Conservation (phyloP, 2,113 vertebrate species). For the Ondatra zibethicus region DNA sequence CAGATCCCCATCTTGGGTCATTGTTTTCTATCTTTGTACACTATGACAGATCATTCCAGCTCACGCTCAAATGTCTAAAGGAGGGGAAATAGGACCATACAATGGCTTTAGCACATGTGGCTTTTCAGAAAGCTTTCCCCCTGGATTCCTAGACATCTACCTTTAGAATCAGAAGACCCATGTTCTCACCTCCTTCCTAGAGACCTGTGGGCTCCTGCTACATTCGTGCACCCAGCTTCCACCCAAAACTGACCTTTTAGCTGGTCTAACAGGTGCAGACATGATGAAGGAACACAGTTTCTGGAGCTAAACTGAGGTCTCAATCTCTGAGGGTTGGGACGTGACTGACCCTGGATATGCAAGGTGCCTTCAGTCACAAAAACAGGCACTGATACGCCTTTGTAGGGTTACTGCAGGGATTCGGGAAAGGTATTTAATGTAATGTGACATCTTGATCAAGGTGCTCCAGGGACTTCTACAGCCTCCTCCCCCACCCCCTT, state of each 20-base stretch:
- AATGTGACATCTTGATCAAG: background rate
- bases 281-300: background rate
- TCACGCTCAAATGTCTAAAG: background rate
- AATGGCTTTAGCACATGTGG: background rate
- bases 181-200: rapidly evolving
- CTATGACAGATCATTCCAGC: background rate
- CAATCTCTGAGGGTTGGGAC: background rate
- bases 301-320: background rate
- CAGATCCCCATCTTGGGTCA: background rate
- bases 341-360: background rate
- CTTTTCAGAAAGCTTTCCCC: background rate
- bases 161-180: too few relatives aligned
- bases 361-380: background rate
- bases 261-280: background rate
- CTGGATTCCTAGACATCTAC: background rate
- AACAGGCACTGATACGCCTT: background rate
- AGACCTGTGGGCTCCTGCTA: too few relatives aligned
- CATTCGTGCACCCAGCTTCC: background rate
- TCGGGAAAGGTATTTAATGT: background rate
- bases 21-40: background rate
- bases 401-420: background rate
- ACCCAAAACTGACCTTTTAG: background rate
- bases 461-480: background rate
- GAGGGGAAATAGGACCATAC: background rate
- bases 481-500: background rate